These are phyloP conservation scores for Phallusia fumigata DNA, from an alignment of 23 tunicate species.

Conservation along the genomic window DNA sequence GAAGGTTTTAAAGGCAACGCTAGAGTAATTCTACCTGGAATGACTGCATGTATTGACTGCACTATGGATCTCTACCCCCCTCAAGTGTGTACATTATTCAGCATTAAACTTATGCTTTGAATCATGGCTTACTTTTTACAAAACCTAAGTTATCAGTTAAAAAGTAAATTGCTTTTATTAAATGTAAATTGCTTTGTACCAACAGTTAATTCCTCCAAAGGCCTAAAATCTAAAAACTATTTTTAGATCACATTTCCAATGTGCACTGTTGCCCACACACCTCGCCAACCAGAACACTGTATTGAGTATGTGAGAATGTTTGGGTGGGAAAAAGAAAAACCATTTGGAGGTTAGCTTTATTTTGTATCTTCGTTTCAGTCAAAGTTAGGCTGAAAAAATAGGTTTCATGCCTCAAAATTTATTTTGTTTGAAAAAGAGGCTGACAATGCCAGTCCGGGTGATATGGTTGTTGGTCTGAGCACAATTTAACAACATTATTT, in stretches of 20 bases:
- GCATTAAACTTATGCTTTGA: background rate
- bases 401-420: background rate
- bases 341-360: constrained; percentile 56
- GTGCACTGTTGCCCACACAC: constrained; percentile 97
- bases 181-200: background rate
- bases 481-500: no score
- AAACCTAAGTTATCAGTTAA: background rate
- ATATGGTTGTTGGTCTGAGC: no score
- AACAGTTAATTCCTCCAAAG: no score
- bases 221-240: no score
- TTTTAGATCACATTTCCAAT: constrained; percentile 79
- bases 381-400: background rate
- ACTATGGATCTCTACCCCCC: constrained; percentile 90
- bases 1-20: constrained; percentile 94
- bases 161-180: background rate
- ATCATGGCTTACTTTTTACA: background rate
- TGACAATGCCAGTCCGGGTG: no score
- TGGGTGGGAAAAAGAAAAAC: constrained; percentile 90
- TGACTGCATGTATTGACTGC: constrained; percentile 90
- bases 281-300: constrained; percentile 96
- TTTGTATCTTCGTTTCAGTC: no score
- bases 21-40: constrained; percentile 75
- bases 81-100: constrained; percentile 9
- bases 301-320: constrained; percentile 82
- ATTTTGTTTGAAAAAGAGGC: no score